These are phyloP conservation scores for Cephus spinipes DNA, from an alignment of 2,888 invertebrate species.

Conservation along the genomic window DNA sequence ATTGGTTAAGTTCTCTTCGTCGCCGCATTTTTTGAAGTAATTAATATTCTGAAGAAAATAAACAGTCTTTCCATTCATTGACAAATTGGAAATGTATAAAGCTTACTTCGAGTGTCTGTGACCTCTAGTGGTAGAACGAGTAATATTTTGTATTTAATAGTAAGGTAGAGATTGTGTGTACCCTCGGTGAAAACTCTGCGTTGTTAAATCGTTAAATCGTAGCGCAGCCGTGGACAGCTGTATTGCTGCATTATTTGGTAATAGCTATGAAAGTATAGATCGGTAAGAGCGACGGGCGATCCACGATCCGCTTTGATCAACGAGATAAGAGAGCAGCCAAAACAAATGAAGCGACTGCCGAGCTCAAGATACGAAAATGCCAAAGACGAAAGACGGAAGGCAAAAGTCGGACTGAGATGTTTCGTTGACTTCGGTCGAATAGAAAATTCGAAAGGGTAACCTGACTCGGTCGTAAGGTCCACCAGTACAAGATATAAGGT, in stretches of 20 bases:
- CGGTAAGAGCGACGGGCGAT: no score
- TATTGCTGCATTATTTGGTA: no score
- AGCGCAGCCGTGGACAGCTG: no score
- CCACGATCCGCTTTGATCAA: no score
- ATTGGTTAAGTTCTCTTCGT: constrained; percentile 33
- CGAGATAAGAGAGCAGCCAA: background rate
- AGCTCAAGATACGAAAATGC: background rate
- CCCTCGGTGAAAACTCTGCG: no score
- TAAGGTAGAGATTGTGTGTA: constrained; percentile 2
- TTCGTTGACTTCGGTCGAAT: no score
- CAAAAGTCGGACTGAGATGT: no score
- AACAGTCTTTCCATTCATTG: constrained; percentile 33
- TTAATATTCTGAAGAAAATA: constrained; percentile 17
- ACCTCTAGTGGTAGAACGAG: constrained; percentile 29
- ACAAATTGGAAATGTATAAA: constrained; percentile 46
- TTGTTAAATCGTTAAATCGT: no score
- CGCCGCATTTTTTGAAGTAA: constrained; percentile 20
- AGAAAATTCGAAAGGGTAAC: constrained; percentile 16
- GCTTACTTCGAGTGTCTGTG: constrained; percentile 30
- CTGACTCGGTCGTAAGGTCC: constrained; percentile 25
- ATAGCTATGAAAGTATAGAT: no score
- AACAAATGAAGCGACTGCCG: background rate
- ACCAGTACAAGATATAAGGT: constrained; percentile 39
- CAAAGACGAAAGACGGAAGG: no score
- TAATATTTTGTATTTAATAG: constrained; percentile 22